These are phyloP conservation scores for Sinonovacula constricta DNA, from an alignment of 1,140 invertebrate genomes.

Conservation along the genomic window DNA sequence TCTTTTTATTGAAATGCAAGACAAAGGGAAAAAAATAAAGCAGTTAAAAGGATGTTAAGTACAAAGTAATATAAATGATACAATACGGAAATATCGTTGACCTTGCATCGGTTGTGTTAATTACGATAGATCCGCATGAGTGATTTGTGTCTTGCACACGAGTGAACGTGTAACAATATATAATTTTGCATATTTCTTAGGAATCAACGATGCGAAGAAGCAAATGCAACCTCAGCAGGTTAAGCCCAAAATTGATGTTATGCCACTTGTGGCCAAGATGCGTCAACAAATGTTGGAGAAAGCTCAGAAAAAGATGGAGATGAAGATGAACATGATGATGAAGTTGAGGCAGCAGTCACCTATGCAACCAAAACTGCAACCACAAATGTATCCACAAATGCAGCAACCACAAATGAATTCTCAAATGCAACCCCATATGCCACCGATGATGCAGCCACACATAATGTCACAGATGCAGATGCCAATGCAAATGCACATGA, in stretches of 20 bases:
- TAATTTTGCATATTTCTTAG: too few relatives aligned
- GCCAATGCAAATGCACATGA: constrained; percentile 3
- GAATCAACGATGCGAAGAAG: too few relatives aligned
- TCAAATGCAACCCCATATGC: not conserved
- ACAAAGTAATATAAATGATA: too few relatives aligned
- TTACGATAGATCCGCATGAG: too few relatives aligned
- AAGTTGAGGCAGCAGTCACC: not conserved
- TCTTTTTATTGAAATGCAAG: too few relatives aligned
- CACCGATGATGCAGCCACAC: not conserved
- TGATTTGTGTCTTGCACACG: too few relatives aligned
- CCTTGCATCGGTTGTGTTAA: too few relatives aligned
- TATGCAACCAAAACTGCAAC: not conserved
- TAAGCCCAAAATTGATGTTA: not conserved
- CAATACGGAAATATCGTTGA: too few relatives aligned
- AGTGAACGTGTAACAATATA: too few relatives aligned
- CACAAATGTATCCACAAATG: not conserved
- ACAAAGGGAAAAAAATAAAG: too few relatives aligned
- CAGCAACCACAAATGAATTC: not conserved
- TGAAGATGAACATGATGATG: constrained; percentile 29
- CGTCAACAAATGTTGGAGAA: constrained; percentile 22
- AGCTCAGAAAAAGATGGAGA: constrained; percentile 32
- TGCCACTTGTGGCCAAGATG: constrained; percentile 28
- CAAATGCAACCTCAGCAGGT: too few relatives aligned
- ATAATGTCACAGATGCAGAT: not conserved
- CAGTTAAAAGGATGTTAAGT: too few relatives aligned